Conservation (phyloP, 2,113 vertebrate genomes). For the Phaetusa simplex region DNA sequence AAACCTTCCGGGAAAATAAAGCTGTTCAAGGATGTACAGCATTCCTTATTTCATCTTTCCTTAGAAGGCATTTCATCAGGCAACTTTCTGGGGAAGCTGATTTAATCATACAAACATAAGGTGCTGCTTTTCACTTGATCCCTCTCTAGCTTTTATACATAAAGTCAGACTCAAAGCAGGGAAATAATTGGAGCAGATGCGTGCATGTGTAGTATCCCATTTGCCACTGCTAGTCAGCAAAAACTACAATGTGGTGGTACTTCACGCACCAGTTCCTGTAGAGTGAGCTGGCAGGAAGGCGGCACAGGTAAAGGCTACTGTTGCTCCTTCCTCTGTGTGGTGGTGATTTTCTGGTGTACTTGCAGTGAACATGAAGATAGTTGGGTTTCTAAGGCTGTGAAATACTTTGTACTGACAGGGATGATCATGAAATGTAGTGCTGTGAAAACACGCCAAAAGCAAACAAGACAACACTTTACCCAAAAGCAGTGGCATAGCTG, state of each 20-base stretch:
- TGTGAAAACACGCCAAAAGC: neutral
- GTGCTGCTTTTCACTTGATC: neutral
- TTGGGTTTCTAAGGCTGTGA: neutral
- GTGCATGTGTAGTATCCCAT: neutral
- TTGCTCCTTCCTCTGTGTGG: accelerated
- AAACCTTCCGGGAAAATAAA: neutral
- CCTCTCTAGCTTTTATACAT: neutral
- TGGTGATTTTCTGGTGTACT: neutral
- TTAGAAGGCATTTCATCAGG: neutral
- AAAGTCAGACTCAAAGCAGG: neutral
- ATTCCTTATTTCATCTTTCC: neutral
- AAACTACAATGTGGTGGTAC: neutral
- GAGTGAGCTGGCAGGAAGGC: neutral
- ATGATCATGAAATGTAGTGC: neutral
- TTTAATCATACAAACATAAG: neutral
- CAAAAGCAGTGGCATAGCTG: neutral
- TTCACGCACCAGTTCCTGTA: neutral
- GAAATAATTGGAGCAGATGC: neutral
- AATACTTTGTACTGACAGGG: neutral
- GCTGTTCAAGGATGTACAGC: neutral
- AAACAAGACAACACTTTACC: neutral
- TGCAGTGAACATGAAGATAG: neutral
- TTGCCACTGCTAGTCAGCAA: neutral
- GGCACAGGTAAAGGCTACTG: neutral
- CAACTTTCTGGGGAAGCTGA: neutral